Percentiles rank a stretch among this genome's conserved stretches.
phyloP scores from a whole-genome alignment of 2,888 invertebrate species.

The Leptinotarsa haldemani region DNA sequence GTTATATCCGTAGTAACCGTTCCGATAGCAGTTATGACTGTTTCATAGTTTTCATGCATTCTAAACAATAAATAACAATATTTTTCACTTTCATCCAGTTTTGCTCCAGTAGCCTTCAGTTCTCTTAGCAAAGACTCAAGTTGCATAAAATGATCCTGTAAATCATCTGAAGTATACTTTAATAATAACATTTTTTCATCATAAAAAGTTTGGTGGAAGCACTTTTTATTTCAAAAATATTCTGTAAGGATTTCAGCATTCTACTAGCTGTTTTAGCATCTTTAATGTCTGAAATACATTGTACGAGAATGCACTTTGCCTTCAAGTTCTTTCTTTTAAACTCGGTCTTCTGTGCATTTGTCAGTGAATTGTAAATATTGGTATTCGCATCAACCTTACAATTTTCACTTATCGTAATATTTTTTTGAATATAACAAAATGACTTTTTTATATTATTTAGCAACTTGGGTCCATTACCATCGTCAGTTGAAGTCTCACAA shows the following conservation, averaged over 20 bases:
- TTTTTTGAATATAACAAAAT: too few species aligned
- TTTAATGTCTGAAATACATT: conserved; percentile 30
- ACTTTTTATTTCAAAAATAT: conserved; percentile 29
- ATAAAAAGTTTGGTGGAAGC: neutral
- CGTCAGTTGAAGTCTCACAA: too few species aligned
- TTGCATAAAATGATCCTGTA: neutral
- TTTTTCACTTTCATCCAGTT: conserved; percentile 6
- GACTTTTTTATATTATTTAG: too few species aligned
- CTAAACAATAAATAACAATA: conserved; percentile 15
- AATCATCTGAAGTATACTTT: conserved; percentile 7
- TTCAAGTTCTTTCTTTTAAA: too few species aligned
- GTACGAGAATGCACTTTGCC: neutral
- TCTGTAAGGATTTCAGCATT: conserved; percentile 16
- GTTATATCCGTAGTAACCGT: conserved; percentile 4
- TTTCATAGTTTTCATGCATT: conserved; percentile 14
- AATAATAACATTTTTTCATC: conserved; percentile 19
- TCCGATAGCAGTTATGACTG: conserved; percentile 5
- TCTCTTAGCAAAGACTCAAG: neutral
- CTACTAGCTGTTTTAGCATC: conserved; percentile 24
- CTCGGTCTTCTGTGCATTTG: too few species aligned
- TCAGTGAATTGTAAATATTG: too few species aligned
- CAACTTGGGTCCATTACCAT: too few species aligned
- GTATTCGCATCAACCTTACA: too few species aligned
- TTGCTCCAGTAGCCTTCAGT: neutral
- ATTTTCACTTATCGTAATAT: too few species aligned